Conservation (phyloP, 2,113 vertebrate species). For the Gambusia holbrooki region DNA sequence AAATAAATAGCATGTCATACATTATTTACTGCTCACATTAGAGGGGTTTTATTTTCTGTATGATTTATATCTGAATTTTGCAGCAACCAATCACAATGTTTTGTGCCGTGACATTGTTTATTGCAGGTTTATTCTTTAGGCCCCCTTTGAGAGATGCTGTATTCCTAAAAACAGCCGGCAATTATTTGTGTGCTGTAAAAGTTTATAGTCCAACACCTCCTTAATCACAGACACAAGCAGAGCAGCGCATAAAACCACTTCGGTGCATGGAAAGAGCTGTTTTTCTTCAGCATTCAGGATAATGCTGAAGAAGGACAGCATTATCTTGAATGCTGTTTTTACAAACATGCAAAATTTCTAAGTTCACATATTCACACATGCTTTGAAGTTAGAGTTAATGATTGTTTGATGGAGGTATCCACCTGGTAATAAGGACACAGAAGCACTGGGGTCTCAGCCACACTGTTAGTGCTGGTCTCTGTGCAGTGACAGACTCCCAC, state of each 20-base stretch:
- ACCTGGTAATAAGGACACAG: conserved; percentile 48
- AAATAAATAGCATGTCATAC: conserved; percentile 26
- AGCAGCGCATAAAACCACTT: conserved; percentile 60
- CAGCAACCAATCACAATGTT: conserved; percentile 33
- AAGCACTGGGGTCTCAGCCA: conserved; percentile 25
- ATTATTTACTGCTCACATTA: conserved; percentile 9
- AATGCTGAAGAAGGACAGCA: conserved; percentile 1
- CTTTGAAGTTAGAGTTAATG: conserved; percentile 13
- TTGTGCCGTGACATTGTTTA: conserved; percentile 20
- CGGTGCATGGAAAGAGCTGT: conserved; percentile 45
- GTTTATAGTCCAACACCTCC: conserved; percentile 62
- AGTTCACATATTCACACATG: conserved; percentile 30
- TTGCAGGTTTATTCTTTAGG: conserved; percentile 23
- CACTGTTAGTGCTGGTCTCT: conserved; percentile 34
- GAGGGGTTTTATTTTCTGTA: not conserved
- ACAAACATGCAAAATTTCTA: conserved; percentile 4
- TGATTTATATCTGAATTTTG: conserved; percentile 41
- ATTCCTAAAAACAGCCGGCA: conserved; percentile 57
- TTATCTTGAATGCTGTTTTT: not conserved
- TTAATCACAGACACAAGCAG: conserved; percentile 68
- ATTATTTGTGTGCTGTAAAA: conserved; percentile 70
- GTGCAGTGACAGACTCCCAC: conserved; percentile 19
- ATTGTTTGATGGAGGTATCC: conserved; percentile 18
- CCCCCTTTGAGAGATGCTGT: conserved; percentile 47
- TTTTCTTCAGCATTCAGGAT: conserved; percentile 49